Evolutionary conservation across 1,140 invertebrate genomes (phyloP).

Genomic region (Muscidifurax raptorellus): DNA sequence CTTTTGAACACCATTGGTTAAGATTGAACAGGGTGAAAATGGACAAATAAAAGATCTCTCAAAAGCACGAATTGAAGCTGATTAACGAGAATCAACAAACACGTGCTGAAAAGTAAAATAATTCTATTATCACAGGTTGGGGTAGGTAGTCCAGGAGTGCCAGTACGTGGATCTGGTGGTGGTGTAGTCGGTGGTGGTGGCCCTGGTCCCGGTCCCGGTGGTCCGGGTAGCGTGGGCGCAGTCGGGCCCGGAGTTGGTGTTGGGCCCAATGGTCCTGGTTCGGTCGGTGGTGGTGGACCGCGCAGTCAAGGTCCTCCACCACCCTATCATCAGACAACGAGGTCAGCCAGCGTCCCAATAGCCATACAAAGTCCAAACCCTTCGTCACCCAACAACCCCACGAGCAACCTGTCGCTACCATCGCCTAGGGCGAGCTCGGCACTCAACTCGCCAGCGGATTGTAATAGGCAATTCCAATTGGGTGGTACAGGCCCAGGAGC

Average conservation of each 20-base stretch:
- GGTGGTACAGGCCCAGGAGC: constrained; percentile 68
- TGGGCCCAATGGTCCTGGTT: constrained; percentile 56
- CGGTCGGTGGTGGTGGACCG: constrained; percentile 73
- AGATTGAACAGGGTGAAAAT: too few species aligned
- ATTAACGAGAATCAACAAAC: too few species aligned
- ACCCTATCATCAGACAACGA: constrained; percentile 87
- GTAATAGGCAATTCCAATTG: constrained; percentile 74
- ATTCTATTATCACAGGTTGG: constrained; percentile 48
- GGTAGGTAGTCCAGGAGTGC: constrained; percentile 45
- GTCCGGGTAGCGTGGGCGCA: constrained; percentile 11
- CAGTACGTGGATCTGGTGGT: constrained; percentile 24
- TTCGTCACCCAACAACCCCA: constrained; percentile 83
- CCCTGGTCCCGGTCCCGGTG: constrained; percentile 3
- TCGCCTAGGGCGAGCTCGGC: constrained; percentile 83
- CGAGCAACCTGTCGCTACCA: constrained; percentile 82
- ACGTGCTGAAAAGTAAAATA: not conserved
- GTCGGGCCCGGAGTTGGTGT: not conserved
- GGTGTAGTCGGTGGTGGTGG: constrained; percentile 26
- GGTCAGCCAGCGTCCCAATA: constrained; percentile 90
- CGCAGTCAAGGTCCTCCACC: constrained; percentile 90
- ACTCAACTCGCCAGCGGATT: constrained; percentile 83
- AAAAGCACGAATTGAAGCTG: too few species aligned
- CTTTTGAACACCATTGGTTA: too few species aligned
- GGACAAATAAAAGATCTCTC: too few species aligned
- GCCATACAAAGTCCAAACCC: constrained; percentile 84